A percentile compares a stretch with the other conserved stretches of the same genome.
These are phyloP conservation scores for Antheraea yamamai DNA, from an alignment of 2,888 invertebrate genomes.

Conservation along the genomic window DNA sequence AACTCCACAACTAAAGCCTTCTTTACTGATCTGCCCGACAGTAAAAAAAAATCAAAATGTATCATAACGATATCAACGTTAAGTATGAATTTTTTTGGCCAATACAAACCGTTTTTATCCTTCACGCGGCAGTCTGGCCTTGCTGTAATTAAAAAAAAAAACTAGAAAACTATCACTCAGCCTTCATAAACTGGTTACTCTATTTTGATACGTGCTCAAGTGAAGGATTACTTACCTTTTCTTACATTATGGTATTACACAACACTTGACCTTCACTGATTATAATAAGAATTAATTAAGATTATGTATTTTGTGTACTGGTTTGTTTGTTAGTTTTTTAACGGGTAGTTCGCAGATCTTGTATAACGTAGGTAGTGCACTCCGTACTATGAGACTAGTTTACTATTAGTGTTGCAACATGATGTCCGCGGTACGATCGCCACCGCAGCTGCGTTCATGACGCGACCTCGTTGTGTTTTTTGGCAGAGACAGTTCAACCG, in stretches of 20 bases:
- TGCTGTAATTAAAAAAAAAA: neutral
- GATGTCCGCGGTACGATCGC: neutral
- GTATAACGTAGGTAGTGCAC: no score
- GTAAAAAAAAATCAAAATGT: neutral
- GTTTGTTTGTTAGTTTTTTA: no score
- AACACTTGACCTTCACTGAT: neutral
- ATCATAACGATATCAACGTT: no score
- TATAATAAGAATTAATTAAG: no score
- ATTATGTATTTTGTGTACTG: no score
- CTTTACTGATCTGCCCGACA: neutral
- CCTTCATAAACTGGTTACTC: neutral
- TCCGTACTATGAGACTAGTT: neutral
- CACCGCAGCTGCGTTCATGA: neutral
- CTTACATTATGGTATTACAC: neutral
- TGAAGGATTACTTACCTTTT: neutral
- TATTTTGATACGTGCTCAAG: neutral
- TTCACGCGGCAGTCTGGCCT: neutral
- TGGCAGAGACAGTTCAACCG: neutral
- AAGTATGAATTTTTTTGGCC: no score
- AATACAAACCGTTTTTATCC: neutral
- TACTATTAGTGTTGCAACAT: neutral
- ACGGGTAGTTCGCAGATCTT: no score
- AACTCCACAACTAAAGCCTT: neutral
- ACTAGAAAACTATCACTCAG: neutral
- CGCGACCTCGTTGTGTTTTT: neutral